A percentile compares a stretch with the other conserved stretches of the same genome.
Evolutionary conservation across 2,797 vertebrate genomes (phyloP).

Genomic region (Labeo calbasu): DNA sequence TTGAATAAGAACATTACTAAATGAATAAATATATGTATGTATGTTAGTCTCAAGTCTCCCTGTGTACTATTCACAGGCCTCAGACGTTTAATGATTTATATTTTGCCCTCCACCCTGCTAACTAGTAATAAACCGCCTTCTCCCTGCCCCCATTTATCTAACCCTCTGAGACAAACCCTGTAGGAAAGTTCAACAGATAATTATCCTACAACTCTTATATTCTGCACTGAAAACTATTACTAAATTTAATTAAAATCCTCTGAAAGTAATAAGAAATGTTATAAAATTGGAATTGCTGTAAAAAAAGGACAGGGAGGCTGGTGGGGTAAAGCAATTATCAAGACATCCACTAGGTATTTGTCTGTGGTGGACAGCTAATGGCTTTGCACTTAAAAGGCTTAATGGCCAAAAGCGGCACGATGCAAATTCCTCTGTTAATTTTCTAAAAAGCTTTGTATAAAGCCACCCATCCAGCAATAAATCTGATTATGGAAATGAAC

Average conservation of each 20-base stretch:
- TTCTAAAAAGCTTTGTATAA: constrained; percentile 20
- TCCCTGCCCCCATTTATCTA: constrained; percentile 4
- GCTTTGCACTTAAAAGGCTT: constrained; percentile 31
- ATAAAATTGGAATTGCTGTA: constrained; percentile 12
- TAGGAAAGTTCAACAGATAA: neutral
- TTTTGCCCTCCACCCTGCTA: constrained; percentile 64
- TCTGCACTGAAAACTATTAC: neutral
- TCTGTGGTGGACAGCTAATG: constrained; percentile 33
- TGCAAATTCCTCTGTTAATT: constrained; percentile 16
- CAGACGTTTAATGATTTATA: constrained; percentile 65
- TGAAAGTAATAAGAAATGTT: neutral
- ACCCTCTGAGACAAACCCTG: neutral
- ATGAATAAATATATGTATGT: neutral
- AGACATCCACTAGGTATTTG: neutral
- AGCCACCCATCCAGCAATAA: constrained; percentile 18
- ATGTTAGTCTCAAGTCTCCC: constrained; percentile 35
- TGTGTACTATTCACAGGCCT: constrained; percentile 40
- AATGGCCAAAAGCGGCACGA: constrained; percentile 2
- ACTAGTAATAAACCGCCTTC: constrained; percentile 56
- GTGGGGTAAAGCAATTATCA: constrained; percentile 23
- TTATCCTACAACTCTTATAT: neutral
- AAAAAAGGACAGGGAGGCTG: neutral
- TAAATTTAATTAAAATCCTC: neutral
- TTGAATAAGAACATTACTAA: neutral
- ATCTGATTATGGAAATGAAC: constrained; percentile 46